Evolutionary conservation across 2,888 invertebrate genomes (phyloP), one percentile per base, ranked within the genome.

Genomic region (Antitype chi): DNA sequence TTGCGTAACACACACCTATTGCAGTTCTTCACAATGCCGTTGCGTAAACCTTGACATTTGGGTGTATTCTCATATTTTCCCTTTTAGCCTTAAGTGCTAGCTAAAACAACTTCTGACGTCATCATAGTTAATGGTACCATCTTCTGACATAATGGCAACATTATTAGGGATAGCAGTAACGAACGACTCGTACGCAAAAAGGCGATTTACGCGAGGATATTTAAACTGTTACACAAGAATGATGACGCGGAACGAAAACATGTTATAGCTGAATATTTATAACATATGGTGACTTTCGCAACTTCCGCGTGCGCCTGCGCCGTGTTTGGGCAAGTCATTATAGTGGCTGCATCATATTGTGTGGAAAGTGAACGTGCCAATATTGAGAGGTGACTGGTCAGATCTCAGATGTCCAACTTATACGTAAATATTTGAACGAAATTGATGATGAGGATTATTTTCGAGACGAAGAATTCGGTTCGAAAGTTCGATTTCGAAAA

Each of bases 11-110:
- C 81, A 88, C 92, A 91, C 91, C 91, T 92, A 93, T 92, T 92
- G 92, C 92, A 86, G 84, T 86, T 89, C 80, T 80, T 90, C 90
- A 93, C 92, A 93, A 93, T 93, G 88, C 90, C 70, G 88, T 96
- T 95, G 93, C 94, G 93, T 93, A 94, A 93, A 94, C 93, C 92
- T 94, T 95, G 95, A 95, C 94, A 94, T 95, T 94, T 88, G 64
- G 90, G 74, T 84, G 70, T 85, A 85, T 77, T 83, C 82, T 85
- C 76, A 68, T 75, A 88, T 91, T 93, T 90, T 93, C 90, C 91
- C 88, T 90, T 91, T 92, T 88, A 86, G 84, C 80, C 64, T 73
- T 53, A 63, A 72, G 32, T 32, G 8, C 59, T 28, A 38, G 28
- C 23, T 81, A 74, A 52, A 73, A 53, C n/a, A 15, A 32, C 4